Conservation (phyloP, 2,113 vertebrate genomes). For the Indicator indicator region DNA sequence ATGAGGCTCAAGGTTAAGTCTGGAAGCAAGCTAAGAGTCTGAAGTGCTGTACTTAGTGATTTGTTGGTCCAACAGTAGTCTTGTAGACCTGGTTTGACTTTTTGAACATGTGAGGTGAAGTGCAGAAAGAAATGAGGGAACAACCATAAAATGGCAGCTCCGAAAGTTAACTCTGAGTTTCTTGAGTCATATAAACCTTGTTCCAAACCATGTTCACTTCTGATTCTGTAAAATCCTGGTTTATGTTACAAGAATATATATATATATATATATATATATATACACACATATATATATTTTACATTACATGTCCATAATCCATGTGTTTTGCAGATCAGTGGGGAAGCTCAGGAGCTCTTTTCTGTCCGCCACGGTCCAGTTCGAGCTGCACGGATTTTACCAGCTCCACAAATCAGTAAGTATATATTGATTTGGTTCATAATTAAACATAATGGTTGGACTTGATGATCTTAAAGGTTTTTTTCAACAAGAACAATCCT, state of each 20-base stretch:
- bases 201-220: slow-evolving; percentile 26
- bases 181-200: slow-evolving; percentile 33
- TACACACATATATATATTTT: accelerated
- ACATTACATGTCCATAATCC: background rate
- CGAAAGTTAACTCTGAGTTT: background rate
- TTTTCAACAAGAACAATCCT: no score
- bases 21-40: background rate
- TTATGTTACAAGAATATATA: accelerated
- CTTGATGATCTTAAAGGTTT: no score
- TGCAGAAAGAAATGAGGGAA: slow-evolving; percentile 21
- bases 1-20: background rate
- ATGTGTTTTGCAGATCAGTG: slow-evolving; percentile 82
- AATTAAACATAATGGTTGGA: background rate
- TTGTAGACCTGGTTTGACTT: background rate
- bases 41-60: background rate
- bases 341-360: slow-evolving; percentile 97
- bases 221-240: slow-evolving; percentile 53
- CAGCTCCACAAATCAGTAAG: slow-evolving; percentile 91
- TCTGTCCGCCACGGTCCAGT: slow-evolving; percentile 94
- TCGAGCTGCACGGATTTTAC: slow-evolving; percentile 89
- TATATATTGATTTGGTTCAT: background rate
- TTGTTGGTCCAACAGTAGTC: slow-evolving; percentile 31
- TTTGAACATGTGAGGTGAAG: slow-evolving; percentile 10
- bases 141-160: slow-evolving; percentile 23
- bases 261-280: accelerated